phyloP scores from a whole-genome alignment of 1,140 invertebrate genomes.

The Leptinotarsa defecta region DNA sequence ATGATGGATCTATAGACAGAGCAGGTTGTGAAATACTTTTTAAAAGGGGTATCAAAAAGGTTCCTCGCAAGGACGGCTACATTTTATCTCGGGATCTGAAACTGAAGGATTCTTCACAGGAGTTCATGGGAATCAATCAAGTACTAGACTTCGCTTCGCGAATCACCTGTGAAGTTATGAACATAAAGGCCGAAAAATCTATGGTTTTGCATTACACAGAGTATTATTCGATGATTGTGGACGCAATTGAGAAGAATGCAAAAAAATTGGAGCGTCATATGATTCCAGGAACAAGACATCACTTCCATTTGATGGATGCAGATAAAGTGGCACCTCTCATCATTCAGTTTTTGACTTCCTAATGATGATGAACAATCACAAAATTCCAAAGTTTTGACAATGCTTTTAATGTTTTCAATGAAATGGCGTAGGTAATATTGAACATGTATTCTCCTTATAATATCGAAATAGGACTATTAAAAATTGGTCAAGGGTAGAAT shows the following conservation, averaged over 20 bases:
- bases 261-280: conserved; percentile 68
- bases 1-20: conserved; percentile 69
- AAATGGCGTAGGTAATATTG: no score
- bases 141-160: conserved; percentile 69
- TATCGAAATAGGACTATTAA: no score
- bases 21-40: conserved; percentile 71
- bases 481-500: no score
- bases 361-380: no score
- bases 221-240: conserved; percentile 69
- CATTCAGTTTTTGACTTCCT: conserved; percentile 36
- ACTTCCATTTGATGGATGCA: conserved; percentile 81
- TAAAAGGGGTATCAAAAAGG: conserved; percentile 67
- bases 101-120: conserved; percentile 71
- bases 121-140: conserved; percentile 71
- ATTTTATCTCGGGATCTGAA: conserved; percentile 73
- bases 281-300: conserved; percentile 76
- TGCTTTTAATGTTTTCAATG: no score
- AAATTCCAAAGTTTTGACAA: no score
- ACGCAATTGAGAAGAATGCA: conserved; percentile 65
- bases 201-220: conserved; percentile 68
- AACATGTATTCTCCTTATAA: no score
- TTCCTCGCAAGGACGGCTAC: conserved; percentile 60
- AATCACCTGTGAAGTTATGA: conserved; percentile 77
- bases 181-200: conserved; percentile 75
- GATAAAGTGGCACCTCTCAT: conserved; percentile 70